Evolutionary conservation across 2,113 vertebrate genomes (phyloP), one percentile per base, ranked within the genome.

Genomic region (Oreotragus oreotragus): DNA sequence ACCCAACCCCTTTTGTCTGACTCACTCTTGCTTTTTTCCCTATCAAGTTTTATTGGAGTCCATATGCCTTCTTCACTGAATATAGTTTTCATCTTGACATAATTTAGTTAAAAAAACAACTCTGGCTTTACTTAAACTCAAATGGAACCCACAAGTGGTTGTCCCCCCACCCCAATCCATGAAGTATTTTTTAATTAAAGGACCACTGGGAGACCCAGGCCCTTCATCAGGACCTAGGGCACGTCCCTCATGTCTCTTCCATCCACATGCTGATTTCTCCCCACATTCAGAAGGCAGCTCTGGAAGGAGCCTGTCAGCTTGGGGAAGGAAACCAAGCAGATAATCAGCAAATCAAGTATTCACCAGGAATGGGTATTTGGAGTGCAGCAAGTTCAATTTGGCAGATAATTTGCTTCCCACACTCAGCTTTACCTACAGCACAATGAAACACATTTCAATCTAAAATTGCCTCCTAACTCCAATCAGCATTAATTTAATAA

Each of bases 361-460:
- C 43, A 27, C 30, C 8, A 47, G 93, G 33, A 97, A 43, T 13
- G 19, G n/a, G 36, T 55, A 88, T 81, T 96, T 66, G 25, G 81
- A 88, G 57, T 17, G 55, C 47, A 80, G 92, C 57, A 80, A 84
- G 81, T 76, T 95, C 49, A 51, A 83, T 76, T 95, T 88, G 58
- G 87, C 64, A 81, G 66, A 36, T 49, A 66, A 97, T 87, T 95
- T 97, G 43, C 96, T 97, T 95, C 58, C 85, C 76, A 84, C 58
- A 39, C 73, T 70, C 33, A 77, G 86, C 76, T 96, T 95, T 97
- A 97, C 96, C 87, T 94, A 84, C 21, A 60, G 93, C 92, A 97
- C 94, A 94, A 92, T 91, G 96, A 95, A 95, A 97, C 83, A 58
- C 81, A 96, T 97, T 98, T 39, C 30, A 70, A 76, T 39, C 86